Evolutionary conservation across 2,113 vertebrate species (phyloP).

Genomic region (Meles meles): DNA sequence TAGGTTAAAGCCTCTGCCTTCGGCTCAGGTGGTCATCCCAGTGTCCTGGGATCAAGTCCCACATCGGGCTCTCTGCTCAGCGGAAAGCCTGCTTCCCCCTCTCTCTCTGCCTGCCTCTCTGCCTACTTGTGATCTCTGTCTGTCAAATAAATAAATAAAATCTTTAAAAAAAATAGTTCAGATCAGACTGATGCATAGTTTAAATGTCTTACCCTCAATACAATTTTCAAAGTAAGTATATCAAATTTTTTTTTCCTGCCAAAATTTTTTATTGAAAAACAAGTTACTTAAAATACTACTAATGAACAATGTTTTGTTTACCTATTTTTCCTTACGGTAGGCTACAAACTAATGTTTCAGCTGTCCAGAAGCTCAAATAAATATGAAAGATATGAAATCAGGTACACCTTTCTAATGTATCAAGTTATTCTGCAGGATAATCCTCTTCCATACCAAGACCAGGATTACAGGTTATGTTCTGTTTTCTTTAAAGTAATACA

Average conservation of each 20-base stretch:
- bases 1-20: too few species aligned
- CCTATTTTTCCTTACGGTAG: slow-evolving; percentile 1
- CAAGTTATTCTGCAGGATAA: slow-evolving; percentile 32
- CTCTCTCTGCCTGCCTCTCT: too few species aligned
- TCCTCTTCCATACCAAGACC: slow-evolving; percentile 8
- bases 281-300: slow-evolving; percentile 41
- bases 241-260: too few species aligned
- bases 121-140: too few species aligned
- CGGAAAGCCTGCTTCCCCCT: too few species aligned
- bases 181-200: neutral
- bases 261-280: slow-evolving; percentile 83
- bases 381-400: slow-evolving; percentile 25
- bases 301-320: neutral
- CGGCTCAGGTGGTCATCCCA: too few species aligned
- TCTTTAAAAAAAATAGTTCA: neutral
- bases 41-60: too few species aligned
- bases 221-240: neutral
- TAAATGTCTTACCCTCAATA: neutral
- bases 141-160: too few species aligned
- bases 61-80: too few species aligned
- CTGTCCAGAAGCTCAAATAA: slow-evolving; percentile 46
- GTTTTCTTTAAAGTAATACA: neutral
- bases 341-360: slow-evolving; percentile 42
- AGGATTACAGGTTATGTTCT: slow-evolving; percentile 32
- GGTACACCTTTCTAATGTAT: neutral